phyloP scores from a whole-genome alignment of 2,888 invertebrate genomes.

The Maniola hyperantus region DNA sequence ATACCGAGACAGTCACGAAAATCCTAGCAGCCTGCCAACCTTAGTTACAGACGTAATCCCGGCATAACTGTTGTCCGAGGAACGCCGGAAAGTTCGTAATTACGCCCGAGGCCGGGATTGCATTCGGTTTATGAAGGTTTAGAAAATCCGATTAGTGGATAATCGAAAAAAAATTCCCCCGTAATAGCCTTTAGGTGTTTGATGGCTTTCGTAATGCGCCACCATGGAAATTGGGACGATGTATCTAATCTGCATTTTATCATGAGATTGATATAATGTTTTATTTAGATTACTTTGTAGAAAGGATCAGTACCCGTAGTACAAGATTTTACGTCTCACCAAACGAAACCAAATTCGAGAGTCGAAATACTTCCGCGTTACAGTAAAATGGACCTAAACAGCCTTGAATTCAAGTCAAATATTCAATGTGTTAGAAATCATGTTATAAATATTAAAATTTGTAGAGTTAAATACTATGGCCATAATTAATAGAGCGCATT shows the following conservation, averaged over 20 bases:
- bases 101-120: slow-evolving; percentile 54
- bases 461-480: too few species aligned
- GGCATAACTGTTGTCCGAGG: slow-evolving; percentile 76
- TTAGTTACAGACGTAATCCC: slow-evolving; percentile 61
- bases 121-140: slow-evolving; percentile 40
- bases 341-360: too few species aligned
- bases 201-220: not conserved
- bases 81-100: slow-evolving; percentile 71
- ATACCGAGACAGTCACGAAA: slow-evolving; percentile 47
- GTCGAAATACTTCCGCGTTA: too few species aligned
- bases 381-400: too few species aligned
- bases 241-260: slow-evolving; percentile 7
- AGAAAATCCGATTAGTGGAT: slow-evolving; percentile 42
- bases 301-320: too few species aligned
- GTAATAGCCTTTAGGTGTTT: slow-evolving; percentile 17
- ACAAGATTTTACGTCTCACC: too few species aligned
- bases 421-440: too few species aligned
- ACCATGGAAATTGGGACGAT: not conserved
- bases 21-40: slow-evolving; percentile 11
- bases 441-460: too few species aligned
- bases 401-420: too few species aligned
- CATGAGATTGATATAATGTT: not conserved
- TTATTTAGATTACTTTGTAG: not conserved
- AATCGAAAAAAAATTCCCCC: slow-evolving; percentile 36
- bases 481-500: too few species aligned